phyloP scores from a whole-genome alignment of 2,888 invertebrate genomes.

The Lochmaea crataegi region DNA sequence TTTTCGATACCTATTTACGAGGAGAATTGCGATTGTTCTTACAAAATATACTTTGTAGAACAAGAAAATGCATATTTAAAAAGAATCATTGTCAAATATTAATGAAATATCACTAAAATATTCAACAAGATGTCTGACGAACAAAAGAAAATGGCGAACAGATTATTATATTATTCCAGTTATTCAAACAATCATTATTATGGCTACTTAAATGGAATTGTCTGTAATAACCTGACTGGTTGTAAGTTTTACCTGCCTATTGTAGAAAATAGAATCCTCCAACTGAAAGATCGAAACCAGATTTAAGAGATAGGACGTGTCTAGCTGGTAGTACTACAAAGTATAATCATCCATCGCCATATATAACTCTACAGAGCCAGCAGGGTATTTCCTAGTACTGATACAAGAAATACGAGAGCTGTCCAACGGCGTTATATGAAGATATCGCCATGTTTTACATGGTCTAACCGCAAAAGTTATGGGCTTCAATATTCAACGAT shows the following conservation, averaged over 20 bases:
- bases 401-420: conserved; percentile 66
- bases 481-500: conserved; percentile 52
- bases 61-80: too few relatives aligned
- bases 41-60: too few relatives aligned
- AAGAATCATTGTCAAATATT: too few relatives aligned
- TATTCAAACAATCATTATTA: not conserved
- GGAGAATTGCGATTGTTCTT: too few relatives aligned
- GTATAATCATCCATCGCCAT: conserved; percentile 61
- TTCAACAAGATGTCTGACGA: too few relatives aligned
- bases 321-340: conserved; percentile 60
- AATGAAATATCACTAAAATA: too few relatives aligned
- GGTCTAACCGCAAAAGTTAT: conserved; percentile 60
- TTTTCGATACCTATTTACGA: too few relatives aligned
- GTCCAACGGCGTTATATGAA: conserved; percentile 64
- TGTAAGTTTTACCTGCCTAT: conserved; percentile 23
- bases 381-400: conserved; percentile 65
- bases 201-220: not conserved
- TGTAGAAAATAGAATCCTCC: conserved; percentile 40
- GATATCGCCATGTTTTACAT: conserved; percentile 64
- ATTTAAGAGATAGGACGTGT: conserved; percentile 56
- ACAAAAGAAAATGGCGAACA: not conserved
- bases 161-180: too few relatives aligned
- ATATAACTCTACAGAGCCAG: conserved; percentile 63
- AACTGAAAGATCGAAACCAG: conserved; percentile 41
- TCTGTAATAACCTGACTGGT: not conserved